These are phyloP conservation scores for Macrobrachium rosenbergii DNA, from an alignment of 1,140 invertebrate species.

Conservation along the genomic window DNA sequence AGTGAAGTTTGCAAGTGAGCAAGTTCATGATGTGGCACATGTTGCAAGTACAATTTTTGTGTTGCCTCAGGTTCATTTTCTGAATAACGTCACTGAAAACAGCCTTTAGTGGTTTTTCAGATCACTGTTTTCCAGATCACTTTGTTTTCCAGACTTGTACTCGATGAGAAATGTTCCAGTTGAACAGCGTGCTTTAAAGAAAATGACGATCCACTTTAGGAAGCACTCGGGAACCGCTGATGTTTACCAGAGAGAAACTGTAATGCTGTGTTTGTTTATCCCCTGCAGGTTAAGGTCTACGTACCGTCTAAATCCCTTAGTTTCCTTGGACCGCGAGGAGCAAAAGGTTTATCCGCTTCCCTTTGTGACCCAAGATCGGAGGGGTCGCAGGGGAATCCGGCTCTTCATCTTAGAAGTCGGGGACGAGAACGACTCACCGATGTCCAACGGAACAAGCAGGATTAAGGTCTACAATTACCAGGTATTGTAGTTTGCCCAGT, in stretches of 20 bases:
- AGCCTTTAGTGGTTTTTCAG: too few species aligned
- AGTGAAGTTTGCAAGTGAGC: too few species aligned
- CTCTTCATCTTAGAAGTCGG: conserved; percentile 21
- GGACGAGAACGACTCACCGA: conserved; percentile 29
- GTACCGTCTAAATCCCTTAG: conserved; percentile 2
- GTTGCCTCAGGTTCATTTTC: too few species aligned
- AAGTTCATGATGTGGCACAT: too few species aligned
- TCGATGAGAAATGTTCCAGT: too few species aligned
- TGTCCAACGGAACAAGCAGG: conserved; percentile 5
- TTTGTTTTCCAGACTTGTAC: neutral
- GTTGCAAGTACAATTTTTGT: too few species aligned
- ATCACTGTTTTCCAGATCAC: neutral
- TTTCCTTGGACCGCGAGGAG: neutral
- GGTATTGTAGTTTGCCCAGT: neutral
- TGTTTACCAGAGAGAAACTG: neutral
- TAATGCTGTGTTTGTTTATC: neutral
- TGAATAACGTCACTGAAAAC: too few species aligned
- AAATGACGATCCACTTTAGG: too few species aligned
- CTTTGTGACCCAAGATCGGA: neutral
- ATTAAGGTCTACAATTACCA: conserved; percentile 33
- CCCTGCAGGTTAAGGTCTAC: neutral
- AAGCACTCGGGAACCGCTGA: too few species aligned
- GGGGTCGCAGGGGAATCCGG: neutral
- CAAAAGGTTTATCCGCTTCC: conserved; percentile 1
- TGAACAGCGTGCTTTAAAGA: too few species aligned